A percentile compares a stretch with the other conserved stretches of the same genome.
These are phyloP conservation scores for Thereva unica DNA, from an alignment of 2,888 invertebrate species.

Conservation along the genomic window DNA sequence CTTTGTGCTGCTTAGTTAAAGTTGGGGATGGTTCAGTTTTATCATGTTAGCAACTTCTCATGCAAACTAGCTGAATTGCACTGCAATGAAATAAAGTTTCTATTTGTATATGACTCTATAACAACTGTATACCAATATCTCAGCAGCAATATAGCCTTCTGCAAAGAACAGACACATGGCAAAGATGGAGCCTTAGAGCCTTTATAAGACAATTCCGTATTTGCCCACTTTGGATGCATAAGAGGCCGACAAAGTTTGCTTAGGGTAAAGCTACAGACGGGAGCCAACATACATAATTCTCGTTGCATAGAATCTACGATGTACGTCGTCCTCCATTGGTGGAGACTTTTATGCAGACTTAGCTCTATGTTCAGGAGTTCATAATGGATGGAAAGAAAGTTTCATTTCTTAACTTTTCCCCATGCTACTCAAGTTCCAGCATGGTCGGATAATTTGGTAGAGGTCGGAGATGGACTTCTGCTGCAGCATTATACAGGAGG, in stretches of 20 bases:
- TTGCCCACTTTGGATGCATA: conserved; percentile 32
- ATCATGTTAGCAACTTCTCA: conserved; percentile 37
- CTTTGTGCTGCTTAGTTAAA: conserved; percentile 33
- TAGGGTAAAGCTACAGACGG: not conserved
- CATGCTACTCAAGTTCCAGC: not conserved
- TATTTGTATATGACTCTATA: conserved; percentile 17
- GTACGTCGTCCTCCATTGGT: conserved; percentile 32
- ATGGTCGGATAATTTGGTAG: too few relatives aligned
- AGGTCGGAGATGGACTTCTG: not conserved
- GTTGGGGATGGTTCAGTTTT: conserved; percentile 35
- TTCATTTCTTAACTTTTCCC: conserved; percentile 39
- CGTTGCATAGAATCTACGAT: not conserved
- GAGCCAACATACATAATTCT: not conserved
- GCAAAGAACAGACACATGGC: too few relatives aligned
- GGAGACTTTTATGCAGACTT: conserved; percentile 43
- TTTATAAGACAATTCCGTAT: conserved; percentile 28
- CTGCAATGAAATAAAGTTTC: conserved; percentile 23
- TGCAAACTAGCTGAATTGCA: conserved; percentile 19
- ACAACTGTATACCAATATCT: conserved; percentile 5
- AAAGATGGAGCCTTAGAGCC: conserved; percentile 20
- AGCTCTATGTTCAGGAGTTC: conserved; percentile 36
- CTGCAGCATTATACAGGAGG: conserved; percentile 25
- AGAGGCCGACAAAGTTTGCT: conserved; percentile 17
- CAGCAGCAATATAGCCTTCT: too few relatives aligned
- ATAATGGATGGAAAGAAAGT: conserved; percentile 37